Percentiles rank a stretch among this genome's conserved stretches.
Evolutionary conservation across 1,140 invertebrate genomes (phyloP).

Genomic region (Copidosoma floridanum): DNA sequence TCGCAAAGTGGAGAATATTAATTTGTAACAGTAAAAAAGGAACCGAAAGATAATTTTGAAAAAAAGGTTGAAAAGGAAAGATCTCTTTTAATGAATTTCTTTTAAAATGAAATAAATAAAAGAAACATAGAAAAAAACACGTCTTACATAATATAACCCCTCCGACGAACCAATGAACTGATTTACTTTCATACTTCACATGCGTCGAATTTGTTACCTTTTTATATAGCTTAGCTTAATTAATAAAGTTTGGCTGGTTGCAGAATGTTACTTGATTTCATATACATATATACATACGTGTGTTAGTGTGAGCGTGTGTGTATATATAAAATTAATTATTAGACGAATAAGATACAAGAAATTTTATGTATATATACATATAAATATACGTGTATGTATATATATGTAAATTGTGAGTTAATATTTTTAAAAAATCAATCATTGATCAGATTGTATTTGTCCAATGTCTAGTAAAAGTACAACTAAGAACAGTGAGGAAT

Average conservation of each 20-base stretch:
- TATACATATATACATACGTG: constrained; percentile 31
- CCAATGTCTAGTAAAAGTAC: too few relatives aligned
- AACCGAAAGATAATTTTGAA: constrained; percentile 2
- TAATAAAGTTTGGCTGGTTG: constrained; percentile 47
- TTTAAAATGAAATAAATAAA: neutral
- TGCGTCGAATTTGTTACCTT: constrained; percentile 55
- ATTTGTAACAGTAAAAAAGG: constrained; percentile 12
- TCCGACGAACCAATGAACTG: constrained; percentile 42
- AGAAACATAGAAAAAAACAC: constrained; percentile 12
- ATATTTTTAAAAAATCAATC: too few relatives aligned
- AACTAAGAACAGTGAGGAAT: too few relatives aligned
- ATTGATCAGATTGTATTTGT: too few relatives aligned
- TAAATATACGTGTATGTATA: constrained; percentile 31
- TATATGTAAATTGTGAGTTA: too few relatives aligned
- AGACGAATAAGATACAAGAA: too few relatives aligned
- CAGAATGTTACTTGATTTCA: constrained; percentile 38
- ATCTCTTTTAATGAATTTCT: constrained; percentile 1
- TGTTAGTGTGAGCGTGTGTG: constrained; percentile 32
- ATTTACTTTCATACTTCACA: constrained; percentile 49
- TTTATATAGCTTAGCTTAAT: constrained; percentile 53
- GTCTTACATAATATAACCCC: constrained; percentile 41
- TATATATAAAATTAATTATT: constrained; percentile 27
- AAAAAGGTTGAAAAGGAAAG: neutral
- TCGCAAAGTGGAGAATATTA: neutral
- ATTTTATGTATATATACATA: constrained; percentile 21